Conservation (phyloP, 2,888 invertebrate species). For the Phaonia tiefii region DNA sequence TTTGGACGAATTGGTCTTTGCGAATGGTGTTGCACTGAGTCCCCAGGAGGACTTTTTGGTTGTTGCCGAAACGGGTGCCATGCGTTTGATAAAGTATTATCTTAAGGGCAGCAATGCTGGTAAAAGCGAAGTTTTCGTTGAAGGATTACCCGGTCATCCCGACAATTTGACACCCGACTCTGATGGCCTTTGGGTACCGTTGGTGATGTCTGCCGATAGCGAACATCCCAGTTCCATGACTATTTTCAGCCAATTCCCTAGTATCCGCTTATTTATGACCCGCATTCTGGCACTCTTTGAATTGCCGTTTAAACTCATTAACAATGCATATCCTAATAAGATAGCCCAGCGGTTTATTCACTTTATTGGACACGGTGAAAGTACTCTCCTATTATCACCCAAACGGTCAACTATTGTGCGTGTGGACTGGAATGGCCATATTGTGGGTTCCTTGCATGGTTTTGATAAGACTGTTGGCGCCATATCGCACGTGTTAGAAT, state of each 20-base stretch:
- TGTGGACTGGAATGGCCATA: slow-evolving; percentile 87
- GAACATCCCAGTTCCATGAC: slow-evolving; percentile 83
- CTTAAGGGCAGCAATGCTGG: slow-evolving; percentile 91
- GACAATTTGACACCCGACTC: slow-evolving; percentile 82
- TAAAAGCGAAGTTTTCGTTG: slow-evolving; percentile 88
- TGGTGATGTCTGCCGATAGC: slow-evolving; percentile 82
- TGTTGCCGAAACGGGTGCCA: slow-evolving; percentile 86
- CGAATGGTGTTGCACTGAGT: slow-evolving; percentile 93
- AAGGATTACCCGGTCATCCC: slow-evolving; percentile 86
- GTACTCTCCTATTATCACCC: slow-evolving; percentile 75
- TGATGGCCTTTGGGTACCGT: slow-evolving; percentile 85
- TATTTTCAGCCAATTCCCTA: slow-evolving; percentile 84
- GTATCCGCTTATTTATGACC: slow-evolving; percentile 84
- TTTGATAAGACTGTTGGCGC: slow-evolving; percentile 82
- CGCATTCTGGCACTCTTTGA: slow-evolving; percentile 84
- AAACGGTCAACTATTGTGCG: slow-evolving; percentile 84
- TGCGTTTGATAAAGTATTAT: slow-evolving; percentile 88
- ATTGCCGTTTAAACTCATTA: slow-evolving; percentile 84
- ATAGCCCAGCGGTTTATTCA: slow-evolving; percentile 84
- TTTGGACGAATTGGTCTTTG: slow-evolving; percentile 88
- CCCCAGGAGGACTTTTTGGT: slow-evolving; percentile 91
- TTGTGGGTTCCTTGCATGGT: slow-evolving; percentile 86
- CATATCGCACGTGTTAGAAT: slow-evolving; percentile 86
- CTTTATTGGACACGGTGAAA: slow-evolving; percentile 86
- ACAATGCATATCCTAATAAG: slow-evolving; percentile 85